A percentile compares a stretch with the other conserved stretches of the same genome.
These are phyloP conservation scores for Ridgeia piscesae DNA, from an alignment of 1,140 invertebrate species.

Conservation along the genomic window DNA sequence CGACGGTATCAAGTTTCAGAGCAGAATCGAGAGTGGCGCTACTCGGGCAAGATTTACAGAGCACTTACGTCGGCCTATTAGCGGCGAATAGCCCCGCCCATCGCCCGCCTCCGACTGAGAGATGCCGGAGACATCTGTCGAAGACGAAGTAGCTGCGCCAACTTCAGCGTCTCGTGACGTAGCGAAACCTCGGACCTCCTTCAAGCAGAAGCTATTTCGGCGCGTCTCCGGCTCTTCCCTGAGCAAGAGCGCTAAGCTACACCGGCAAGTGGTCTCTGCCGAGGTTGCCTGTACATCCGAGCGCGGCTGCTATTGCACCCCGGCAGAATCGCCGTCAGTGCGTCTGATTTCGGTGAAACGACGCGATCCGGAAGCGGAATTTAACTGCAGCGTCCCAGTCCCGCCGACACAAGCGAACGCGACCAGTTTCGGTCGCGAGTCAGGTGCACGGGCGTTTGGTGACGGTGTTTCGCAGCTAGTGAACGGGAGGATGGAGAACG, in stretches of 20 bases:
- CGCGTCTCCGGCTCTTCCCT: not conserved
- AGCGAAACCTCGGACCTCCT: not conserved
- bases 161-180: not conserved
- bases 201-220: not conserved
- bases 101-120: not conserved
- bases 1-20: not conserved
- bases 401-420: not conserved
- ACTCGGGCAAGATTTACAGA: not conserved
- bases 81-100: not conserved
- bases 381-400: not conserved
- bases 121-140: not conserved
- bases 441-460: not conserved
- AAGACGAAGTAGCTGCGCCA: not conserved
- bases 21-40: not conserved
- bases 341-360: not conserved
- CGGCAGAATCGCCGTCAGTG: not conserved
- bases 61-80: slow-evolving; percentile 3
- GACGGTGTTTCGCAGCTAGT: not conserved
- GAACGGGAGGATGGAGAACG: not conserved
- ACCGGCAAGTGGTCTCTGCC: not conserved
- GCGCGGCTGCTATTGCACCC: not conserved
- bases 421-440: not conserved
- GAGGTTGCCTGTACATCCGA: not conserved
- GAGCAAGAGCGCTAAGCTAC: not conserved
- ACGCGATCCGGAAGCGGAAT: not conserved